These are phyloP conservation scores for Brachypteracias leptosomus DNA, from an alignment of 2,113 vertebrate species.

Conservation along the genomic window DNA sequence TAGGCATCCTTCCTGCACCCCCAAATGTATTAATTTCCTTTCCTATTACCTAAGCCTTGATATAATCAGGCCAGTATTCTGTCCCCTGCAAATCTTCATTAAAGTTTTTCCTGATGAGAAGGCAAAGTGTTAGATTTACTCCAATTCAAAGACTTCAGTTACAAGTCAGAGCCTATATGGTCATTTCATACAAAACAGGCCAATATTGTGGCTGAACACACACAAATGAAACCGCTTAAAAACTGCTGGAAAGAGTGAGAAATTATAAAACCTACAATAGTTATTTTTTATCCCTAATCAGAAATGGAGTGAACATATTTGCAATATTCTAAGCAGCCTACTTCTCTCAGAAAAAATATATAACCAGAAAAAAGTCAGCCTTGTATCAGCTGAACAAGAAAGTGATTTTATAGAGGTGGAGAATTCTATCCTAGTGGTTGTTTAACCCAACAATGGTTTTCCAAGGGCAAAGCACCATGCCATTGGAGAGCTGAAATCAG, in stretches of 20 bases:
- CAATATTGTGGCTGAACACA: not conserved
- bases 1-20: not conserved
- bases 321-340: not conserved
- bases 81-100: not conserved
- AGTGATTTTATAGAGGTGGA: not conserved
- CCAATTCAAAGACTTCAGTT: not conserved
- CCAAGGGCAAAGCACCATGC: not conserved
- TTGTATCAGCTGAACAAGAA: not conserved
- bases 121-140: not conserved
- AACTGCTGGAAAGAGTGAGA: not conserved
- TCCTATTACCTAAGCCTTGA: not conserved
- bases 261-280: not conserved
- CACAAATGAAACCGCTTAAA: not conserved
- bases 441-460: not conserved
- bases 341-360: not conserved
- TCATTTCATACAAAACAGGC: not conserved
- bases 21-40: not conserved
- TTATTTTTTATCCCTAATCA: not conserved
- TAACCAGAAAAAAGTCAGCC: not conserved
- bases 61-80: not conserved
- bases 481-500: not conserved
- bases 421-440: not conserved
- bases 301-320: not conserved
- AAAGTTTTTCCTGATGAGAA: not conserved
- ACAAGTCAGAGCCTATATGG: not conserved